A percentile compares a stretch with the other conserved stretches of the same genome.
Conservation (phyloP, 2,888 invertebrate species). For the Drosophila rellima region DNA sequence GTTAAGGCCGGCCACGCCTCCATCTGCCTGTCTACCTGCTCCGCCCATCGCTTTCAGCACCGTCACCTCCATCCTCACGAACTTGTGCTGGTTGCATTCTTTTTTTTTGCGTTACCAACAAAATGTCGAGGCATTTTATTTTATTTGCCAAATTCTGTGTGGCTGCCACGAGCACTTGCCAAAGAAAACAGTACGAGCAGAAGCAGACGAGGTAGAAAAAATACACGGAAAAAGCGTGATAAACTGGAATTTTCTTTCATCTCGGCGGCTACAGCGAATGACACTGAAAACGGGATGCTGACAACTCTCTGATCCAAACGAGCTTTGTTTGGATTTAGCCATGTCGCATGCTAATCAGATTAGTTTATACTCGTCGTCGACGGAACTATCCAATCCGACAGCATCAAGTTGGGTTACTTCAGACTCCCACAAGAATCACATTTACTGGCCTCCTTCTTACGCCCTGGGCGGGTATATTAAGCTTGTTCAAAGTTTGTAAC, state of each 20-base stretch:
- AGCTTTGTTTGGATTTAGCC: conserved; percentile 49
- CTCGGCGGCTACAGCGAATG: conserved; percentile 32
- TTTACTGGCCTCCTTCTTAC: no score
- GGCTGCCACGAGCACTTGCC: conserved; percentile 26
- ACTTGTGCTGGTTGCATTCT: conserved; percentile 41
- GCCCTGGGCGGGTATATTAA: no score
- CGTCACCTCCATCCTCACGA: background rate
- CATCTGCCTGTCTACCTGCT: background rate
- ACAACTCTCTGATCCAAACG: conserved; percentile 46
- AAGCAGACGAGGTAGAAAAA: conserved; percentile 4
- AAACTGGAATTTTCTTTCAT: conserved; percentile 44
- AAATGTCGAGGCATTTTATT: conserved; percentile 48
- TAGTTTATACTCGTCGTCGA: conserved; percentile 19
- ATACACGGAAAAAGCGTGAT: conserved; percentile 27
- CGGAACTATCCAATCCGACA: background rate
- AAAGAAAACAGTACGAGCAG: conserved; percentile 4
- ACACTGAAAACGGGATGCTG: conserved; percentile 36
- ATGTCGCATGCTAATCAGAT: conserved; percentile 51
- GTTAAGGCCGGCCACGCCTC: conserved; percentile 32
- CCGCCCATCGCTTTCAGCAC: background rate
- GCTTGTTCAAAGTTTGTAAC: no score
- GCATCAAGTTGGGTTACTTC: background rate
- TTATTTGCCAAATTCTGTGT: conserved; percentile 38
- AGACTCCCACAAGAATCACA: background rate
- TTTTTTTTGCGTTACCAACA: conserved; percentile 15